Percentiles rank a stretch among this genome's conserved stretches.
Conservation (phyloP, 2,797 vertebrate genomes). For the Takifugu rubripes region DNA sequence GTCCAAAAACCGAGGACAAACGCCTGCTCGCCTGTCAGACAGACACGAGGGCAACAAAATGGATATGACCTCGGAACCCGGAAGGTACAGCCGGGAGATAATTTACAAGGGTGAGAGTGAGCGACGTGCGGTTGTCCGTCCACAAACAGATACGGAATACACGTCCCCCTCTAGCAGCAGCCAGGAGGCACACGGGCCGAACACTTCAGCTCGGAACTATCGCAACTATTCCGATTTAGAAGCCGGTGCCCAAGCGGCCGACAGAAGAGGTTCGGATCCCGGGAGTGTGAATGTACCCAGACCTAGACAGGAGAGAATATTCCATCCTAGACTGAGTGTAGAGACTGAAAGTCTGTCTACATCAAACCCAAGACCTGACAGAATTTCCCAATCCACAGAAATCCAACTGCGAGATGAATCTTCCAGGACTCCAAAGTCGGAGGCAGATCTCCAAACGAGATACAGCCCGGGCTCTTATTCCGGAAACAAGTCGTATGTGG, state of each 20-base stretch:
- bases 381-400: constrained; percentile 25
- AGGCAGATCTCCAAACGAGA: constrained; percentile 13
- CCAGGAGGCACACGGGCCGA: constrained; percentile 17
- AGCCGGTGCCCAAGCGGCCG: constrained; percentile 2
- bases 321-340: constrained; percentile 16
- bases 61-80: constrained; percentile 21
- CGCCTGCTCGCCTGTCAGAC: constrained; percentile 19
- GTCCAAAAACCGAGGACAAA: constrained; percentile 38
- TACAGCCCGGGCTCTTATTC: constrained; percentile 17
- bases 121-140: constrained; percentile 9
- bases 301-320: constrained; percentile 2
- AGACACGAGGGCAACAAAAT: constrained; percentile 23
- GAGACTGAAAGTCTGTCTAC: constrained; percentile 29
- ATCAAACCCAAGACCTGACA: constrained; percentile 19
- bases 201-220: constrained; percentile 3
- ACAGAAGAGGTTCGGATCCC: constrained; percentile 32
- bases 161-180: constrained; percentile 14
- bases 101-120: constrained; percentile 19
- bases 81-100: constrained; percentile 21
- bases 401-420: constrained; percentile 14
- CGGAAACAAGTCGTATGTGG: constrained; percentile 15
- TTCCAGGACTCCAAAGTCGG: constrained; percentile 13
- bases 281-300: constrained; percentile 26
- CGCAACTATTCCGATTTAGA: constrained; percentile 23
- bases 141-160: constrained; percentile 9